A percentile compares a stretch with the other conserved stretches of the same genome.
Evolutionary conservation across 2,113 vertebrate genomes (phyloP).

Genomic region (Coracopsis vasa): DNA sequence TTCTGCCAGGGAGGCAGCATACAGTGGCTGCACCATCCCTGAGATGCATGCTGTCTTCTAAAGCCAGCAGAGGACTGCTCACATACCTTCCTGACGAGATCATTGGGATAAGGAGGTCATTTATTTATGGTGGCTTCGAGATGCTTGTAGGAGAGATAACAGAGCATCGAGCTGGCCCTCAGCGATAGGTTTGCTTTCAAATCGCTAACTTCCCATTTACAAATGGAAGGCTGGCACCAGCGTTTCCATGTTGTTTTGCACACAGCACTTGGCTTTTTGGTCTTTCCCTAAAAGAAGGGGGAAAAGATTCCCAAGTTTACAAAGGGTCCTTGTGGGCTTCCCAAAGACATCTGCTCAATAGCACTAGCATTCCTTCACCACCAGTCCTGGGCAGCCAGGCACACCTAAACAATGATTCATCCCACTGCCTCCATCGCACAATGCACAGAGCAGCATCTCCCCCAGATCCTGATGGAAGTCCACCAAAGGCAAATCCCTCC

Average conservation of each 20-base stretch:
- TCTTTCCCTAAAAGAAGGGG: background rate
- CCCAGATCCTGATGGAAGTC: background rate
- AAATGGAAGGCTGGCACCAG: background rate
- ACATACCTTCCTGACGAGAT: background rate
- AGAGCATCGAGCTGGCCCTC: accelerated
- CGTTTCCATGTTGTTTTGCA: background rate
- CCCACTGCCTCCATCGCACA: accelerated
- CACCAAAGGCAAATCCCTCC: background rate
- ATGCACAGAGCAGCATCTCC: accelerated
- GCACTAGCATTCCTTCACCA: background rate
- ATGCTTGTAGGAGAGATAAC: background rate
- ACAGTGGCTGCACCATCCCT: background rate
- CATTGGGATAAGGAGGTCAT: background rate
- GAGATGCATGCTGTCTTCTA: accelerated
- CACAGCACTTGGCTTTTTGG: background rate
- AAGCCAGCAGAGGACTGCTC: background rate
- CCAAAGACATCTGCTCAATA: background rate
- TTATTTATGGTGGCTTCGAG: background rate
- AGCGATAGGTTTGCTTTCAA: background rate
- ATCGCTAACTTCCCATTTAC: background rate
- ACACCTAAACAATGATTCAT: background rate
- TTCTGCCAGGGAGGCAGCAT: background rate
- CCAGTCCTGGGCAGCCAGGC: background rate
- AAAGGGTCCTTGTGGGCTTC: background rate
- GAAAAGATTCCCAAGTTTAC: background rate